Conservation (phyloP, 2,113 vertebrate genomes). For the Cynoglossus semilaevis region DNA sequence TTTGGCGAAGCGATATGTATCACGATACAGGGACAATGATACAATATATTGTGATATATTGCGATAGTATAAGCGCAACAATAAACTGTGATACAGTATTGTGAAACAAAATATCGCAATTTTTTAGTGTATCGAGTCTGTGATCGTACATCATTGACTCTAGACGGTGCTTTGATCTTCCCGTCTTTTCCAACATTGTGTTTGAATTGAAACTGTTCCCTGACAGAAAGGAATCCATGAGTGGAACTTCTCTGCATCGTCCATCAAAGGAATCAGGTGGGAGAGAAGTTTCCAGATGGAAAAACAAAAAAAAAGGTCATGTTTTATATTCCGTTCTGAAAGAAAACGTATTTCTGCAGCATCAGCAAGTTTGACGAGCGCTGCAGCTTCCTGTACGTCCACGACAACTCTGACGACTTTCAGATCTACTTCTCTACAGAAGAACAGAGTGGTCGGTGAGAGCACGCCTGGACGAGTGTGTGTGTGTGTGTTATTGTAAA, state of each 20-base stretch:
- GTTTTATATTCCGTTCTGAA: neutral
- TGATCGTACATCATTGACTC: too few relatives aligned
- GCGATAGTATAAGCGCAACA: too few relatives aligned
- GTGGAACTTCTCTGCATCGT: constrained; percentile 91
- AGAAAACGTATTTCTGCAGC: constrained; percentile 63
- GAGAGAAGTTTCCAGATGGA: neutral
- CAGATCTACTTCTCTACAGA: constrained; percentile 97
- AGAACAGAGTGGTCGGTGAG: constrained; percentile 89
- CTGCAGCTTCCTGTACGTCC: constrained; percentile 94
- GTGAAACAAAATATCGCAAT: too few relatives aligned
- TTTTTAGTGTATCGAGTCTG: too few relatives aligned
- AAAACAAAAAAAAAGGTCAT: neutral
- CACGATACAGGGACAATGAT: too few relatives aligned
- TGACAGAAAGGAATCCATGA: constrained; percentile 90
- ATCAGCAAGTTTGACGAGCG: constrained; percentile 94
- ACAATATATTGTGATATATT: too few relatives aligned
- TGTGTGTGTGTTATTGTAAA: constrained; percentile 33
- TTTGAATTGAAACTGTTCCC: neutral
- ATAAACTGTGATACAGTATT: too few relatives aligned
- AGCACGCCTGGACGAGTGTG: constrained; percentile 57
- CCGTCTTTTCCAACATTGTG: too few relatives aligned
- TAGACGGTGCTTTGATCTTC: too few relatives aligned
- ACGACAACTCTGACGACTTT: constrained; percentile 94
- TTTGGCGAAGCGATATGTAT: too few relatives aligned
- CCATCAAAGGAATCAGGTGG: constrained; percentile 94